Conservation (phyloP, 2,113 vertebrate species). For the Hylia prasina region DNA sequence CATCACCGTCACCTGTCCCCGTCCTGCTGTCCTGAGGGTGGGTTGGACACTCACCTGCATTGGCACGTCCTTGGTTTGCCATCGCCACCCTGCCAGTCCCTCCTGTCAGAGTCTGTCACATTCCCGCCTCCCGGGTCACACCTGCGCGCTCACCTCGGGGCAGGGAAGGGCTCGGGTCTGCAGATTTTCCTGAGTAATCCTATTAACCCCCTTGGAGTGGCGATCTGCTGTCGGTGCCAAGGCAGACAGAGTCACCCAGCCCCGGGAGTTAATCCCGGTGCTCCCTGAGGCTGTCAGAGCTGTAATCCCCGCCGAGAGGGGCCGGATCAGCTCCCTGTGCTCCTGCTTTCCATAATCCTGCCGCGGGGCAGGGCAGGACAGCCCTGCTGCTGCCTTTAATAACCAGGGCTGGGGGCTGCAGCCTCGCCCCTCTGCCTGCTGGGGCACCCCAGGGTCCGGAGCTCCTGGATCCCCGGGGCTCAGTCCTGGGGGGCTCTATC, state of each 20-base stretch:
- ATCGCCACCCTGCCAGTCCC: not conserved
- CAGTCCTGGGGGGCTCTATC: too few species aligned
- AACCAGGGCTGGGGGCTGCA: not conserved
- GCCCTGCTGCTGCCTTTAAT: not conserved
- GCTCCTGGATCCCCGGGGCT: too few species aligned
- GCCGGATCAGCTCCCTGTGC: not conserved
- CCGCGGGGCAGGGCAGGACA: too few species aligned
- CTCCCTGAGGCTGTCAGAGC: not conserved
- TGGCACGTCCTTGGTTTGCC: not conserved
- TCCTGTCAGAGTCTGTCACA: not conserved
- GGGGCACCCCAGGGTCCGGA: too few species aligned
- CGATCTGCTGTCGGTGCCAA: not conserved
- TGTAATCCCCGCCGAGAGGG: not conserved
- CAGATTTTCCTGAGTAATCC: not conserved
- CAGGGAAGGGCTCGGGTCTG: too few species aligned
- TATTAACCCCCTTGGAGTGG: not conserved
- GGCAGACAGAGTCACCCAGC: not conserved
- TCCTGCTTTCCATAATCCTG: too few species aligned
- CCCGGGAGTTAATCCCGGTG: not conserved
- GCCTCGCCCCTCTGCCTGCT: too few species aligned
- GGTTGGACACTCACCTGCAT: not conserved
- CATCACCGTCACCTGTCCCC: too few species aligned
- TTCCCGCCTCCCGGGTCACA: not conserved
- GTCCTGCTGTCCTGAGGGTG: too few species aligned
- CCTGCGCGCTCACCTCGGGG: fast-evolving